Percentiles rank a stretch among this genome's conserved stretches.
phyloP scores from a whole-genome alignment of 2,797 vertebrate species.

The Microcaecilia unicolor region DNA sequence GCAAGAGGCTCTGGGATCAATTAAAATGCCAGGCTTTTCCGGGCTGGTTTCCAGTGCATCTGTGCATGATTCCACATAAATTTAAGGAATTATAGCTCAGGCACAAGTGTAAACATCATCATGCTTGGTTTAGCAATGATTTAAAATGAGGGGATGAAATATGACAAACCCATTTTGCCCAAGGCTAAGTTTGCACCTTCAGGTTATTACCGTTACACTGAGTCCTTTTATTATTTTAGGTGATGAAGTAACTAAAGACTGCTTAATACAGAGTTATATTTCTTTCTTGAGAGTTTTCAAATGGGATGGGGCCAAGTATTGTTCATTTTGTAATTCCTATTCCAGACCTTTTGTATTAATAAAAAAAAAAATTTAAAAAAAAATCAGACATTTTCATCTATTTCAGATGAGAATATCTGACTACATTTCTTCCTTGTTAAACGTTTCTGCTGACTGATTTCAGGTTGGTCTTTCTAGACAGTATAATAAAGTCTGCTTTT shows the following conservation, averaged over 20 bases:
- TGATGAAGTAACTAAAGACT: slow-evolving; percentile 17
- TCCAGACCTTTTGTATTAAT: too few relatives aligned
- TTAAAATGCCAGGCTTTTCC: slow-evolving; percentile 69
- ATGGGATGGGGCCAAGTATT: background rate
- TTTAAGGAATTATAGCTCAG: slow-evolving; percentile 57
- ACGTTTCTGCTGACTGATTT: too few relatives aligned
- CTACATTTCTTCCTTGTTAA: too few relatives aligned
- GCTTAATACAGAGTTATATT: slow-evolving; percentile 22
- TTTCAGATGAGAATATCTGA: too few relatives aligned
- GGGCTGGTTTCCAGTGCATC: slow-evolving; percentile 56
- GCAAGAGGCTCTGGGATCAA: slow-evolving; percentile 63
- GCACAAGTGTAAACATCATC: slow-evolving; percentile 52
- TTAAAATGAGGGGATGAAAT: slow-evolving; percentile 45
- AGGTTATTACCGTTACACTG: slow-evolving; percentile 25
- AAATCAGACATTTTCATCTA: too few relatives aligned
- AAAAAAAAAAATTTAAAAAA: too few relatives aligned
- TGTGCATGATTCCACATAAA: slow-evolving; percentile 64
- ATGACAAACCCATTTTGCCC: slow-evolving; percentile 13
- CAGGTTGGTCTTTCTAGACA: too few relatives aligned
- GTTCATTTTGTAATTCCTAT: too few relatives aligned
- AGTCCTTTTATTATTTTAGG: slow-evolving; percentile 38
- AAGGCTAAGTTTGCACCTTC: slow-evolving; percentile 31
- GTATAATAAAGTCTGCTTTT: too few relatives aligned
- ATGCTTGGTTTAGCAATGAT: slow-evolving; percentile 42
- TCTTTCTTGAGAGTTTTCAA: background rate